Conservation (phyloP, 1,140 invertebrate species). For the Tetramorium alpestre region DNA sequence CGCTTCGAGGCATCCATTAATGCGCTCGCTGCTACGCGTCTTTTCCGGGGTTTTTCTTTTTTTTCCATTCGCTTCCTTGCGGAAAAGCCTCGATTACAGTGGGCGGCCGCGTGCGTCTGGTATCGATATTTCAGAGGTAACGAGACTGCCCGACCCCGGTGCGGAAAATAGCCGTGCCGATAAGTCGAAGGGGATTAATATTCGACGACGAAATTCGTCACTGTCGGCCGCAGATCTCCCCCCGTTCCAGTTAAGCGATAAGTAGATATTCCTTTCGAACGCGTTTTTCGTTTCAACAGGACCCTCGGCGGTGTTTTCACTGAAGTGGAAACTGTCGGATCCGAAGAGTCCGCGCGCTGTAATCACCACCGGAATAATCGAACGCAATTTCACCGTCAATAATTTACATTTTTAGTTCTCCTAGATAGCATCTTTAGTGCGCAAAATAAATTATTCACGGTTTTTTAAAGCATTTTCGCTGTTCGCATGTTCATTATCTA, state of each 20-base stretch:
- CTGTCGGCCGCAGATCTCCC: slow-evolving; percentile 60
- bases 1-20: slow-evolving; percentile 61
- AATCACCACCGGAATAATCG: slow-evolving; percentile 11
- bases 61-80: not conserved
- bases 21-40: slow-evolving; percentile 35
- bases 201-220: slow-evolving; percentile 74
- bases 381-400: not conserved
- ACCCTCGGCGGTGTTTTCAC: slow-evolving; percentile 22
- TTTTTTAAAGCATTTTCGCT: not conserved
- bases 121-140: slow-evolving; percentile 72
- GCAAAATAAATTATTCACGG: not conserved
- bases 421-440: not conserved
- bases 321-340: slow-evolving; percentile 23
- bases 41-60: not conserved
- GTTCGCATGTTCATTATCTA: not conserved
- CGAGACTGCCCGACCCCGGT: slow-evolving; percentile 51
- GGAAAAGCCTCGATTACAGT: slow-evolving; percentile 37
- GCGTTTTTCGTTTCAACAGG: slow-evolving; percentile 47
- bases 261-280: slow-evolving; percentile 53
- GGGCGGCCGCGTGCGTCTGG: slow-evolving; percentile 3
- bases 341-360: not conserved
- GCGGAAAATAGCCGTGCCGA: slow-evolving; percentile 49
- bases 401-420: not conserved
- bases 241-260: slow-evolving; percentile 34
- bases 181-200: slow-evolving; percentile 69